phyloP scores from a whole-genome alignment of 1,140 invertebrate genomes.

The Lucilia sericata region DNA sequence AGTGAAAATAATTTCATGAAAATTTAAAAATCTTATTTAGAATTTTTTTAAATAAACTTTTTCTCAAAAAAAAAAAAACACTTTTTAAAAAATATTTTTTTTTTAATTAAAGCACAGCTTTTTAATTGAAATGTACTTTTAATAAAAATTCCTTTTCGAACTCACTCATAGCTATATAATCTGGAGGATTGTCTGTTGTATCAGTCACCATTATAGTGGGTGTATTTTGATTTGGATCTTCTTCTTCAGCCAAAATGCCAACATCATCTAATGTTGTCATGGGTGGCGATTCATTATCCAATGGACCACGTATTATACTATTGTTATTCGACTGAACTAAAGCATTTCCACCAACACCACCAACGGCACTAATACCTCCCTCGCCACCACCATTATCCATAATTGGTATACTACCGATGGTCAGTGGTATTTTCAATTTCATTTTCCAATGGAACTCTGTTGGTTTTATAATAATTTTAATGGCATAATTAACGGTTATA shows the following conservation, averaged over 20 bases:
- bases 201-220: conserved; percentile 62
- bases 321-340: background rate
- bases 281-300: background rate
- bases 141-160: background rate
- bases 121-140: too few species aligned
- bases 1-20: too few species aligned
- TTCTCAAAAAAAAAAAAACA: too few species aligned
- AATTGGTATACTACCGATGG: conserved; percentile 73
- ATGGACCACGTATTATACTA: background rate
- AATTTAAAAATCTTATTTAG: too few species aligned
- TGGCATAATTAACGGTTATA: conserved; percentile 77
- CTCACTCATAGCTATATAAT: conserved; percentile 66
- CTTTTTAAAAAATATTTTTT: too few species aligned
- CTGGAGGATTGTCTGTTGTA: conserved; percentile 62
- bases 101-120: too few species aligned
- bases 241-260: conserved; percentile 47
- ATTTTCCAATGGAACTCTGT: conserved; percentile 70
- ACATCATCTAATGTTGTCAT: conserved; percentile 34
- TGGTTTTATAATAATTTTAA: conserved; percentile 72
- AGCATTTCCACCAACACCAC: conserved; percentile 47
- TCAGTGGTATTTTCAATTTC: conserved; percentile 69
- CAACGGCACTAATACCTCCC: conserved; percentile 34
- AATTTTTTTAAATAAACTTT: too few species aligned
- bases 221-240: conserved; percentile 47
- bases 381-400: conserved; percentile 59